Evolutionary conservation across 2,888 invertebrate species (phyloP), one percentile per base, ranked within the genome.

Genomic region (Pristionchus entomophagus): DNA sequence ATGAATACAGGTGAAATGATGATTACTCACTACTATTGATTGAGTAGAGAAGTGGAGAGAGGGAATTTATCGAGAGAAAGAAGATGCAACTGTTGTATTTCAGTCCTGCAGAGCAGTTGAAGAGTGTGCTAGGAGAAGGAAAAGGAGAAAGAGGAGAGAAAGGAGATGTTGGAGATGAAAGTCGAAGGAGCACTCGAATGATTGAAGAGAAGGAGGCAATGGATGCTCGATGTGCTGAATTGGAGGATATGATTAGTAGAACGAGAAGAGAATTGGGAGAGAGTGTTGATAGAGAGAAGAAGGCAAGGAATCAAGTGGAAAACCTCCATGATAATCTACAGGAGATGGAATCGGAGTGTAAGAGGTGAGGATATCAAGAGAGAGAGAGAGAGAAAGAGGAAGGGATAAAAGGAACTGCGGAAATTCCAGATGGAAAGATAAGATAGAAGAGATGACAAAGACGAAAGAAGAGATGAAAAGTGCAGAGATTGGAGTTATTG

Each of bases 1-100:
- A 96, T 86, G 97, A 93, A 51, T 88, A 89, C 59, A 90, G 91
- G 86, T 78, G n/a, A n/a, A n/a, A n/a, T n/a, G n/a, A n/a, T n/a
- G n/a, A n/a, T n/a, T n/a, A n/a, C n/a, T n/a, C n/a, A n/a, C n/a
- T n/a, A n/a, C n/a, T n/a, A n/a, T n/a, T n/a, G n/a, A n/a, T n/a
- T n/a, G n/a, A n/a, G n/a, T n/a, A n/a, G n/a, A n/a, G n/a, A 26
- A 59, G 59, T 29, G 26, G 26, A n/a, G 41, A 69, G 29, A 6
- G 69, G 26, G 62, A 8, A 29, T n/a, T 56, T n/a, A 62, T 32
- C 12, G 2, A 32, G 1, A 29, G 5, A 10, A 19, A 35, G 4
- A 65, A 1, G 35, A 35, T 32, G 1, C 14, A 4, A 35, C 29
- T 14, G 14, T 32, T 32, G 32, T 65, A 35, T 77, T 73, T 51